These are phyloP conservation scores for Mastigias papua DNA, from an alignment of 30 jellyfish, hydroid and myxozoan species.

Conservation along the genomic window DNA sequence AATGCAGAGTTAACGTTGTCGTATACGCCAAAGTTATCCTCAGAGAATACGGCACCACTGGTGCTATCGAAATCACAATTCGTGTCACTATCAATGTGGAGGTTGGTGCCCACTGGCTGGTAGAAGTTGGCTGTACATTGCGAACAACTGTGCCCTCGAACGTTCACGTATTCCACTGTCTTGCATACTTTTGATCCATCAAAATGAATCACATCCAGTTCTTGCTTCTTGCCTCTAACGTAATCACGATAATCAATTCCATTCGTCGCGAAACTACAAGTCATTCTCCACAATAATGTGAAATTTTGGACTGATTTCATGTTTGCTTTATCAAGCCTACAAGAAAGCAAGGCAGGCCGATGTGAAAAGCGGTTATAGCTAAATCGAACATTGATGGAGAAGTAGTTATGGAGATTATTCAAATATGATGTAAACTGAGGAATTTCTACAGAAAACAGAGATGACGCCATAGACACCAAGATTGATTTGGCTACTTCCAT, in stretches of 20 bases:
- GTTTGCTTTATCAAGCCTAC: neutral
- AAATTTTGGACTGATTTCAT: neutral
- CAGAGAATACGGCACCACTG: neutral
- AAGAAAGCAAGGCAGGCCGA: neutral
- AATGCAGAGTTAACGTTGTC: neutral
- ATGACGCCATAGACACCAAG: too few relatives aligned
- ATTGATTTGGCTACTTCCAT: too few relatives aligned
- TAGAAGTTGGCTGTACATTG: neutral
- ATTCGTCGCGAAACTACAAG: neutral
- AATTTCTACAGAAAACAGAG: too few relatives aligned
- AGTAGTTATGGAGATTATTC: too few relatives aligned
- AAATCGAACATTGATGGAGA: too few relatives aligned
- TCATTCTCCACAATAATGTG: neutral
- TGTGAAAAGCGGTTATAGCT: too few relatives aligned
- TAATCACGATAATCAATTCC: constrained; percentile 37
- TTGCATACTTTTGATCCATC: neutral
- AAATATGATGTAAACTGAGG: too few relatives aligned
- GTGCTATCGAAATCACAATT: neutral
- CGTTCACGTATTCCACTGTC: neutral
- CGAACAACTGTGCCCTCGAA: neutral
- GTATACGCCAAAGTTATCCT: constrained; percentile 20
- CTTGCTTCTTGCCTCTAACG: neutral
- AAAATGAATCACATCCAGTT: neutral
- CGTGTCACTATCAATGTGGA: neutral
- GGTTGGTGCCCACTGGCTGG: neutral